Evolutionary conservation across 2,888 invertebrate genomes (phyloP).

Genomic region (Chymomyza fuscimana): DNA sequence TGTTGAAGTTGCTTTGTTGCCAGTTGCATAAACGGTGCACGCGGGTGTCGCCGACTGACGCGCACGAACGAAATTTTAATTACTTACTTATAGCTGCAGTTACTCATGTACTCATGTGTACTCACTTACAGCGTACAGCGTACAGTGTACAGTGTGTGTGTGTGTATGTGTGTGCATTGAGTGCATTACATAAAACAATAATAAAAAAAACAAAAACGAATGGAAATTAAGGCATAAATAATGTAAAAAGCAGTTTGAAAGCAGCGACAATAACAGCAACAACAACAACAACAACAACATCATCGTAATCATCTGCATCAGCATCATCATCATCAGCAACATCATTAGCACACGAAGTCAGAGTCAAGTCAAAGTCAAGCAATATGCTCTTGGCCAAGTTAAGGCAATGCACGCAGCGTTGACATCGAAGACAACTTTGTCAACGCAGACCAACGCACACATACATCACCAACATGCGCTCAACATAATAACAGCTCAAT

Average conservation of each 20-base stretch:
- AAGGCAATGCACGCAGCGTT: not conserved
- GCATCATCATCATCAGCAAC: no score
- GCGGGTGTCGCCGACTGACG: slow-evolving; percentile 45
- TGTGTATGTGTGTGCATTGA: not conserved
- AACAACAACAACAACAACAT: not conserved
- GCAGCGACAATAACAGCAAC: not conserved
- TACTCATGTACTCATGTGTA: not conserved
- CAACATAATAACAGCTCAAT: not conserved
- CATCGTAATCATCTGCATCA: no score
- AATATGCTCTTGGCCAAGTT: not conserved
- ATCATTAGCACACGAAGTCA: not conserved
- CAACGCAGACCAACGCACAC: not conserved
- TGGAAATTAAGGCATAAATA: not conserved
- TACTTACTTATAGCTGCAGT: slow-evolving; percentile 10
- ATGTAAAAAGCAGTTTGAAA: not conserved
- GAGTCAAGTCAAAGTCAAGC: slow-evolving; percentile 7
- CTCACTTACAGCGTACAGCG: slow-evolving; percentile 8
- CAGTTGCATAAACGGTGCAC: slow-evolving; percentile 70
- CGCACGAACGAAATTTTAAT: slow-evolving; percentile 49
- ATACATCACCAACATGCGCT: not conserved
- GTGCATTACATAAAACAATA: slow-evolving; percentile 7
- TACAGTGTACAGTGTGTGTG: not conserved
- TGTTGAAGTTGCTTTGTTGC: slow-evolving; percentile 51
- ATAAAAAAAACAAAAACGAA: not conserved
- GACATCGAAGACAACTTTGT: not conserved